Evolutionary conservation across 2,888 invertebrate genomes (phyloP).

Genomic region (Bibio marci): DNA sequence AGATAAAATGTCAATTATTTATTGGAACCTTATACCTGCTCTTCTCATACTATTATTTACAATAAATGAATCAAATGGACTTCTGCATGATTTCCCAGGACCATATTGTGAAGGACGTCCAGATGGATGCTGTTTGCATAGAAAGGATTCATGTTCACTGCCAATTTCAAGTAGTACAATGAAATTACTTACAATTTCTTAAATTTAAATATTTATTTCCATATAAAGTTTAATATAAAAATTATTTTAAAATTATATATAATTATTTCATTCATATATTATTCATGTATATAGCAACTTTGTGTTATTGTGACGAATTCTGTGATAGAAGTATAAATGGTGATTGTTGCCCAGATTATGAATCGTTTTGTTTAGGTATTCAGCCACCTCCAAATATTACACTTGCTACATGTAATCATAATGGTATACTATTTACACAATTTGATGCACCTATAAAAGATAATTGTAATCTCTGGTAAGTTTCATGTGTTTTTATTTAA

Average conservation of each 20-base stretch:
- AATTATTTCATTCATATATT: slow-evolving; percentile 1
- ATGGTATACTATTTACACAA: slow-evolving; percentile 34
- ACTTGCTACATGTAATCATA: slow-evolving; percentile 30
- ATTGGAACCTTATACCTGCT: too few relatives aligned
- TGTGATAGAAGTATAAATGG: slow-evolving; percentile 55
- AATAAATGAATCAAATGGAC: neutral
- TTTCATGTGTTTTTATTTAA: slow-evolving; percentile 8
- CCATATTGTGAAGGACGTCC: slow-evolving; percentile 22
- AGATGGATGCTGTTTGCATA: slow-evolving; percentile 48
- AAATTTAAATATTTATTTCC: slow-evolving; percentile 1
- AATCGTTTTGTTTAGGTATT: slow-evolving; percentile 46
- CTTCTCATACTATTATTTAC: too few relatives aligned
- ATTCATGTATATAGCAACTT: slow-evolving; percentile 38
- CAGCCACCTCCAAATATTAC: slow-evolving; percentile 12
- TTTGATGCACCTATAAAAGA: slow-evolving; percentile 33
- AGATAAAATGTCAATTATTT: too few relatives aligned
- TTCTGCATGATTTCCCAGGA: slow-evolving; percentile 21
- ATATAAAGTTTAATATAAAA: neutral
- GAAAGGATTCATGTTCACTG: slow-evolving; percentile 66
- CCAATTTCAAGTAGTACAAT: slow-evolving; percentile 46
- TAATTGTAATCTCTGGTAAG: slow-evolving; percentile 64
- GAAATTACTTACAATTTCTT: slow-evolving; percentile 4
- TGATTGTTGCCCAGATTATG: slow-evolving; percentile 91
- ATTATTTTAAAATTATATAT: neutral
- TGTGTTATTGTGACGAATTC: slow-evolving; percentile 91